Conservation (phyloP, 2,888 invertebrate species). For the Chalcosyrphus nemorum region DNA sequence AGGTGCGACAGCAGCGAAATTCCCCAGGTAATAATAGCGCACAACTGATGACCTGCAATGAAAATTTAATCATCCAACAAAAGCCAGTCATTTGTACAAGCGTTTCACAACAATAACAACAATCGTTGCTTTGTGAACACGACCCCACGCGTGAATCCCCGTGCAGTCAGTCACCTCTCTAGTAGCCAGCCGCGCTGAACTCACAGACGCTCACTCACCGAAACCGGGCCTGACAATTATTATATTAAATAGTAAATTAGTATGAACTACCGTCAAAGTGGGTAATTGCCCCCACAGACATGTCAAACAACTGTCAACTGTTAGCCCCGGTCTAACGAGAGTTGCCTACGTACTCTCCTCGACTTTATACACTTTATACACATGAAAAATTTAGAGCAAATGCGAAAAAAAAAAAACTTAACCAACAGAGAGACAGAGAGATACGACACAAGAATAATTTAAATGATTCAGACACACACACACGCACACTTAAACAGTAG, state of each 20-base stretch:
- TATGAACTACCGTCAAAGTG: slow-evolving; percentile 63
- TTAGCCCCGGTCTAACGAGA: slow-evolving; percentile 44
- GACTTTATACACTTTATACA: neutral
- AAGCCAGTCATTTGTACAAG: neutral
- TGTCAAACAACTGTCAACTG: slow-evolving; percentile 66
- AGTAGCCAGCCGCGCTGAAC: slow-evolving; percentile 36
- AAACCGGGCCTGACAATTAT: slow-evolving; percentile 32
- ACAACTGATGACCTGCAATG: slow-evolving; percentile 7
- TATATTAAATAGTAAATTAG: slow-evolving; percentile 60
- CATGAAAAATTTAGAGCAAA: slow-evolving; percentile 32
- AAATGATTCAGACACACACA: slow-evolving; percentile 44
- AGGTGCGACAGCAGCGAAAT: slow-evolving; percentile 32
- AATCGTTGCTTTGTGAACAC: neutral
- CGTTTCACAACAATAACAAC: slow-evolving; percentile 17
- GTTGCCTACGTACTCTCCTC: slow-evolving; percentile 42
- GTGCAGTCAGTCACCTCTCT: slow-evolving; percentile 60
- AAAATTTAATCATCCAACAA: slow-evolving; percentile 28
- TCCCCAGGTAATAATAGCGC: slow-evolving; percentile 17
- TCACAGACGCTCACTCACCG: slow-evolving; percentile 45
- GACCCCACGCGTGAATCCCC: slow-evolving; percentile 34
- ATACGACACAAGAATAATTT: slow-evolving; percentile 16
- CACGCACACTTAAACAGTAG: neutral
- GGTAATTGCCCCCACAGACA: slow-evolving; percentile 69
- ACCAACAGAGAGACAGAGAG: slow-evolving; percentile 37
- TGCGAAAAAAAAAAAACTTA: slow-evolving; percentile 17